Evolutionary conservation across 2,888 invertebrate species (phyloP).

Genomic region (Drosophila nigricruria): DNA sequence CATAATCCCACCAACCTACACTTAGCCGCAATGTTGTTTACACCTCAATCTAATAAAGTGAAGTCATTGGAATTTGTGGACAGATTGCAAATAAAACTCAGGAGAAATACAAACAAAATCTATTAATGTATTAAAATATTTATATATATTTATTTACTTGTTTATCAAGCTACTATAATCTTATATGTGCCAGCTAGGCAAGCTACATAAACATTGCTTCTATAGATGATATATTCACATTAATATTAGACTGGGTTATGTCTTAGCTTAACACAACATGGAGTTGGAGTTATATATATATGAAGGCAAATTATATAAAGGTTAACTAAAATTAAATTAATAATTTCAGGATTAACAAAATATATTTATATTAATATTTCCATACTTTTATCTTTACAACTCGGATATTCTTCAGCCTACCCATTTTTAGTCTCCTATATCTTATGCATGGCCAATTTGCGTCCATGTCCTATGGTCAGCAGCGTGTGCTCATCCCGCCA

Average conservation of each 20-base stretch:
- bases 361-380: too few species aligned
- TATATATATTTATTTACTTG: conserved; percentile 1
- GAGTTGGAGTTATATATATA: not conserved
- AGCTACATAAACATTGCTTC: not conserved
- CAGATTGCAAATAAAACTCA: too few species aligned
- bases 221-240: not conserved
- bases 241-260: not conserved
- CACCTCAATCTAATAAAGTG: too few species aligned
- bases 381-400: not conserved
- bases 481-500: conserved; percentile 58
- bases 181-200: not conserved
- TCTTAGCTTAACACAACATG: not conserved
- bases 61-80: too few species aligned
- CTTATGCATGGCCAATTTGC: conserved; percentile 53
- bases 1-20: too few species aligned
- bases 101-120: too few species aligned
- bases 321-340: not conserved
- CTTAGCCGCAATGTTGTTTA: too few species aligned
- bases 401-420: not conserved
- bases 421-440: conserved; percentile 11
- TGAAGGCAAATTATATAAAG: not conserved
- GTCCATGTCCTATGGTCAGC: conserved; percentile 67
- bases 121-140: not conserved
- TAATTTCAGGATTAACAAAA: not conserved
- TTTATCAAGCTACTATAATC: not conserved